phyloP scores from a whole-genome alignment of 2,888 invertebrate species.

The Thumatha senex region DNA sequence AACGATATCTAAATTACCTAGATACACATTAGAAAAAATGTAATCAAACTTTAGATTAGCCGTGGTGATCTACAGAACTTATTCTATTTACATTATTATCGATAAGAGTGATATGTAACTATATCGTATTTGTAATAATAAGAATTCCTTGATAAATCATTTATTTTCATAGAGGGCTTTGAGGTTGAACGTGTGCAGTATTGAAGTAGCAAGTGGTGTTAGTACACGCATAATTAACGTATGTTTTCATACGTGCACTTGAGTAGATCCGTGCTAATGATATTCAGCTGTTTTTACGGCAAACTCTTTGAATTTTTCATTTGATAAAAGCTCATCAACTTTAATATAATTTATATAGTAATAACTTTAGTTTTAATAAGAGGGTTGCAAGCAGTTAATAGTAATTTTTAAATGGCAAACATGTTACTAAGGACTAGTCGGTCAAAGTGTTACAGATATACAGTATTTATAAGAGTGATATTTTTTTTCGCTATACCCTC shows the following conservation, averaged over 20 bases:
- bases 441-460: conserved; percentile 49
- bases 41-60: conserved; percentile 38
- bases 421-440: conserved; percentile 76
- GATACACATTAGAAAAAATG: conserved; percentile 26
- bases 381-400: neutral
- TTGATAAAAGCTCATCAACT: conserved; percentile 51
- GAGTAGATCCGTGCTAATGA: conserved; percentile 50
- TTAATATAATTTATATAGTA: neutral
- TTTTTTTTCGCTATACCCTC: conserved; percentile 63
- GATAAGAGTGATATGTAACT: conserved; percentile 54
- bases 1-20: conserved; percentile 18
- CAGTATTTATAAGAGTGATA: conserved; percentile 57
- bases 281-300: conserved; percentile 59
- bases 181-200: conserved; percentile 46
- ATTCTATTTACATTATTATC: conserved; percentile 54
- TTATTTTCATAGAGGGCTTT: conserved; percentile 47
- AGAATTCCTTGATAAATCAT: conserved; percentile 57
- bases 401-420: conserved; percentile 60
- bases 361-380: neutral
- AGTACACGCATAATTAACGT: conserved; percentile 39
- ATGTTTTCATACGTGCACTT: conserved; percentile 39
- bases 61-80: conserved; percentile 43
- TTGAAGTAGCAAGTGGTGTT: conserved; percentile 31
- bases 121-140: conserved; percentile 47
- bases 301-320: conserved; percentile 71